These are phyloP conservation scores for Podilymbus podiceps DNA, from an alignment of 2,113 vertebrate genomes.

Conservation along the genomic window DNA sequence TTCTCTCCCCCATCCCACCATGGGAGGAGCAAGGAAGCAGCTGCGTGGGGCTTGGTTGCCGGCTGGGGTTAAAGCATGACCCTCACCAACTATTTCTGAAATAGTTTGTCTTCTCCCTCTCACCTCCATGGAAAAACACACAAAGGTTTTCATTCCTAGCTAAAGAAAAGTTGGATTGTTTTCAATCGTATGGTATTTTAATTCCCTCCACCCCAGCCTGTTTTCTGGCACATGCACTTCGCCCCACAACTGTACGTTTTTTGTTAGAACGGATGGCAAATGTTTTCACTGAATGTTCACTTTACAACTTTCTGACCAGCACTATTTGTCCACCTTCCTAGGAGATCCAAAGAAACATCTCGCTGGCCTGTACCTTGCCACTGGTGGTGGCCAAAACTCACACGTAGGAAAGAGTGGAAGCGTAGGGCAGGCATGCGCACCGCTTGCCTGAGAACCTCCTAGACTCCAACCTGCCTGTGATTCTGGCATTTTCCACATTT, in stretches of 20 bases:
- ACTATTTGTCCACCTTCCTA: not conserved
- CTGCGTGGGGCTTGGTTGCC: too few species aligned
- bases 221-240: not conserved
- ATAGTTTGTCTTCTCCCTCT: not conserved
- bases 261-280: not conserved
- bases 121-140: not conserved
- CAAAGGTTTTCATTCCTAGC: not conserved
- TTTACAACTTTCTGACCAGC: not conserved
- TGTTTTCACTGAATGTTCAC: not conserved
- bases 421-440: fast-evolving
- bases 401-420: too few species aligned
- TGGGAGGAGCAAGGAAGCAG: too few species aligned
- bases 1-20: too few species aligned
- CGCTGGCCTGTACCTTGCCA: too few species aligned
- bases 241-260: not conserved
- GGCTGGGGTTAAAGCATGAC: too few species aligned
- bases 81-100: not conserved
- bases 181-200: not conserved
- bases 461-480: too few species aligned
- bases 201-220: fast-evolving
- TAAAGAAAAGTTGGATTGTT: not conserved
- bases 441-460: not conserved
- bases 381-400: not conserved
- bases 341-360: not conserved
- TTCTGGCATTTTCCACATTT: not conserved